Evolutionary conservation across 2,888 invertebrate genomes (phyloP).

Genomic region (Ashinkailepas kermadecensis): DNA sequence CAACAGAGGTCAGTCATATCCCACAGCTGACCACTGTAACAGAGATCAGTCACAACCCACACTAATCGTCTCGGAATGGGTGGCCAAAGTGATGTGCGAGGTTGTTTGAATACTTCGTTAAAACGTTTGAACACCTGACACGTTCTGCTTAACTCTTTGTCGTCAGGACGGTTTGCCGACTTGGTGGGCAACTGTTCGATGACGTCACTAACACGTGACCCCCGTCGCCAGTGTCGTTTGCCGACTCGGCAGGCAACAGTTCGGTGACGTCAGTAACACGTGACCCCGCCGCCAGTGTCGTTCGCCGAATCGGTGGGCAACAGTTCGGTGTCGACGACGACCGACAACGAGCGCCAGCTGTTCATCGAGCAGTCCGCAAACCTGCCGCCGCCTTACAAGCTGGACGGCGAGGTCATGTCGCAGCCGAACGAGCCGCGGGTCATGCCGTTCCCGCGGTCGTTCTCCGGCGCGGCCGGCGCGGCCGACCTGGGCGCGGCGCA

Average conservation of each 20-base stretch:
- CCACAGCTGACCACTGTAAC: not conserved
- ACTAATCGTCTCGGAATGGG: too few relatives aligned
- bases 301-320: conserved; percentile 2
- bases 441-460: not conserved
- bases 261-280: not conserved
- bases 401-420: not conserved
- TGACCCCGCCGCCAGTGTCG: not conserved
- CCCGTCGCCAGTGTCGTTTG: not conserved
- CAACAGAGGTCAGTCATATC: not conserved
- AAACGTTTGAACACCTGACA: too few relatives aligned
- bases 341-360: conserved; percentile 4
- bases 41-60: too few relatives aligned
- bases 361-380: not conserved
- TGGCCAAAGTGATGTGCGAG: too few relatives aligned
- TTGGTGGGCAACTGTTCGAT: too few relatives aligned
- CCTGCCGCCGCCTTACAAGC: not conserved
- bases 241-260: too few relatives aligned
- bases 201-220: not conserved
- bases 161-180: too few relatives aligned
- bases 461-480: not conserved
- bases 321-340: not conserved
- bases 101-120: too few relatives aligned
- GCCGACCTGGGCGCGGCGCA: not conserved
- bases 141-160: too few relatives aligned
- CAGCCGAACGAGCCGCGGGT: not conserved